phyloP scores from a whole-genome alignment of 2,797 vertebrate species.

The Acipenser ruthenus region DNA sequence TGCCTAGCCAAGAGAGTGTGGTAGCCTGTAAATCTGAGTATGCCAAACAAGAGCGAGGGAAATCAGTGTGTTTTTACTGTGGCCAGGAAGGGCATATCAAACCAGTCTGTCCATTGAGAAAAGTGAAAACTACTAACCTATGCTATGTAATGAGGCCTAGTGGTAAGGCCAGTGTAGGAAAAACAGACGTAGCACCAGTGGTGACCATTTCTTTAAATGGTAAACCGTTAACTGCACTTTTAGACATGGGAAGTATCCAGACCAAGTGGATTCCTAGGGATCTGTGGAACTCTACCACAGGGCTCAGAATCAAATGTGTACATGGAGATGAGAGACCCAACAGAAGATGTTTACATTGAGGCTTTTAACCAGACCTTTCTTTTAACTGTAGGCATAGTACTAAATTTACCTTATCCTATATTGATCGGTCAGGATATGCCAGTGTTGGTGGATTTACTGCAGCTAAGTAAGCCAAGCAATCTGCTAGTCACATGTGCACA shows the following conservation, averaged over 20 bases:
- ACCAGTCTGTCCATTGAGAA: constrained; percentile 3
- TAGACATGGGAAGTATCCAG: constrained; percentile 16
- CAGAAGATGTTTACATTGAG: constrained; percentile 5
- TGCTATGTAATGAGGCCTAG: not conserved
- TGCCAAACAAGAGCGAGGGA: not conserved
- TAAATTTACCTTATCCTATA: constrained; percentile 7
- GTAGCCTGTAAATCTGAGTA: not conserved
- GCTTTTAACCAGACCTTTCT: constrained; percentile 15
- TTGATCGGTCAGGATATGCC: constrained; percentile 10
- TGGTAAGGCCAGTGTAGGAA: not conserved
- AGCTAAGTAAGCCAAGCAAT: constrained; percentile 6
- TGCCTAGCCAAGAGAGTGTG: not conserved
- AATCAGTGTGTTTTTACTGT: constrained; percentile 17
- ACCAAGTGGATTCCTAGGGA: constrained; percentile 6
- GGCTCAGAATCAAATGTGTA: constrained; percentile 16
- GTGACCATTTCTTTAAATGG: not conserved
- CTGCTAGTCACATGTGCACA: constrained; percentile 2
- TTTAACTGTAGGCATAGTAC: constrained; percentile 7
- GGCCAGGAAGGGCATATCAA: constrained; percentile 15
- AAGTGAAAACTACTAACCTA: constrained; percentile 4
- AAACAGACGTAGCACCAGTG: too few relatives aligned
- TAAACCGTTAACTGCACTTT: not conserved
- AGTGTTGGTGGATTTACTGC: constrained; percentile 8
- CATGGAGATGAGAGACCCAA: constrained; percentile 14
- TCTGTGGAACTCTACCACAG: not conserved